Evolutionary conservation across 2,797 vertebrate species (phyloP).

Genomic region (Micropoecilia bifurca): DNA sequence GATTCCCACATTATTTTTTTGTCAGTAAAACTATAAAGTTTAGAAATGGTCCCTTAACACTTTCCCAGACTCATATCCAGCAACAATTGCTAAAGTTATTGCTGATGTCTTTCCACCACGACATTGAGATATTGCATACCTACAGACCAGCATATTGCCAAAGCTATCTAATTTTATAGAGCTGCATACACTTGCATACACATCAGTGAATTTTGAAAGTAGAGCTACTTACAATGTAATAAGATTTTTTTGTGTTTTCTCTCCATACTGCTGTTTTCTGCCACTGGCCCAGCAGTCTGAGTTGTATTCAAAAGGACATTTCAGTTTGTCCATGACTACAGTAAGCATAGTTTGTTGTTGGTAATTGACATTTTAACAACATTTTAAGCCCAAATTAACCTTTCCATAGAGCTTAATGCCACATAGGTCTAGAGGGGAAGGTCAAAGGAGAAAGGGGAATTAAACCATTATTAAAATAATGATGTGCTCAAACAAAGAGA

Average conservation of each 20-base stretch:
- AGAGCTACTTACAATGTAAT: not conserved
- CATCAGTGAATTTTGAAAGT: not conserved
- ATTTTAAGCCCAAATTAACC: conserved; percentile 50
- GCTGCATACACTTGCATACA: not conserved
- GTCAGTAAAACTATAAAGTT: not conserved
- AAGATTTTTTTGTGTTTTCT: not conserved
- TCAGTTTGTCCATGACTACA: not conserved
- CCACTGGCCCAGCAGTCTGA: not conserved
- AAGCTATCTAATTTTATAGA: not conserved
- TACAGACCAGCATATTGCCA: not conserved
- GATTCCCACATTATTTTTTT: not conserved
- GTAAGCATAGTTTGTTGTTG: not conserved
- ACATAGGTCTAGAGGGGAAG: conserved; percentile 33
- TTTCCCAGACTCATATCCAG: not conserved
- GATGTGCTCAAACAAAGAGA: conserved; percentile 70
- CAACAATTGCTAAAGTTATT: not conserved
- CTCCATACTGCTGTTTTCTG: not conserved
- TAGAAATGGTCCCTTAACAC: not conserved
- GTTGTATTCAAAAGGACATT: not conserved
- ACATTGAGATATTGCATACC: not conserved
- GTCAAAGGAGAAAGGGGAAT: conserved; percentile 75
- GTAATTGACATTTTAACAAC: conserved; percentile 17
- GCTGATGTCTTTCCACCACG: not conserved
- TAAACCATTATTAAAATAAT: conserved; percentile 71
- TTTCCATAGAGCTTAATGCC: conserved; percentile 44